Conservation (phyloP, 2,113 vertebrate genomes). For the Dipodomys merriami region DNA sequence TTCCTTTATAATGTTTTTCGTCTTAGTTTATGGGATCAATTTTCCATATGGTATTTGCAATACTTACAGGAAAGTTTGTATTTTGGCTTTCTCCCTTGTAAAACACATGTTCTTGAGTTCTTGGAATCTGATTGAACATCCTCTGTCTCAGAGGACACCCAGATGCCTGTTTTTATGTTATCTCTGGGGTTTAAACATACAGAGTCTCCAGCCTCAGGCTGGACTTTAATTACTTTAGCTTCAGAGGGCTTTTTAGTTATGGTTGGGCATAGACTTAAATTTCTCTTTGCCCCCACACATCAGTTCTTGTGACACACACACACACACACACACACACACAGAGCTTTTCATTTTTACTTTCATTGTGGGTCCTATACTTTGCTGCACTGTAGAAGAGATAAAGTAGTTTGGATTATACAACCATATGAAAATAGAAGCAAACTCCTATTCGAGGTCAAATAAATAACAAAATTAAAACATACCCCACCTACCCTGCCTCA, state of each 20-base stretch:
- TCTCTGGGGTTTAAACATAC: slow-evolving; percentile 72
- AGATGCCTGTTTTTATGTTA: slow-evolving; percentile 64
- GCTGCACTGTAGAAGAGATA: slow-evolving; percentile 41
- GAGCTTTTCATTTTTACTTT: slow-evolving; percentile 14
- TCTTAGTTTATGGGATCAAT: slow-evolving; percentile 60
- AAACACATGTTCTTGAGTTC: slow-evolving; percentile 75
- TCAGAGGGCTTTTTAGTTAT: slow-evolving; percentile 71
- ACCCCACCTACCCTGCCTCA: neutral
- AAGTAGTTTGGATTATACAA: slow-evolving; percentile 52
- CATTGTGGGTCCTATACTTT: slow-evolving; percentile 52
- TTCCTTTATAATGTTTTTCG: slow-evolving; percentile 72
- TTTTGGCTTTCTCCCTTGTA: slow-evolving; percentile 76
- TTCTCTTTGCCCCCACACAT: neutral
- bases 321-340: slow-evolving; percentile 43
- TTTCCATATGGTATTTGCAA: slow-evolving; percentile 72
- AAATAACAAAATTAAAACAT: slow-evolving; percentile 25
- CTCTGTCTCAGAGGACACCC: slow-evolving; percentile 71
- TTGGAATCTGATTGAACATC: slow-evolving; percentile 77
- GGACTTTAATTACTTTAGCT: slow-evolving; percentile 75
- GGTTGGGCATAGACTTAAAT: slow-evolving; percentile 78
- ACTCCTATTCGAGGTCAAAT: slow-evolving; percentile 52
- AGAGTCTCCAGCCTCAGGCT: slow-evolving; percentile 72
- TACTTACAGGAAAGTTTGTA: slow-evolving; percentile 76
- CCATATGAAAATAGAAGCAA: slow-evolving; percentile 54
- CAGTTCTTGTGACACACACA: slow-evolving; percentile 69